phyloP scores from a whole-genome alignment of 2,888 invertebrate genomes.

The Troglohyphantes excavatus region DNA sequence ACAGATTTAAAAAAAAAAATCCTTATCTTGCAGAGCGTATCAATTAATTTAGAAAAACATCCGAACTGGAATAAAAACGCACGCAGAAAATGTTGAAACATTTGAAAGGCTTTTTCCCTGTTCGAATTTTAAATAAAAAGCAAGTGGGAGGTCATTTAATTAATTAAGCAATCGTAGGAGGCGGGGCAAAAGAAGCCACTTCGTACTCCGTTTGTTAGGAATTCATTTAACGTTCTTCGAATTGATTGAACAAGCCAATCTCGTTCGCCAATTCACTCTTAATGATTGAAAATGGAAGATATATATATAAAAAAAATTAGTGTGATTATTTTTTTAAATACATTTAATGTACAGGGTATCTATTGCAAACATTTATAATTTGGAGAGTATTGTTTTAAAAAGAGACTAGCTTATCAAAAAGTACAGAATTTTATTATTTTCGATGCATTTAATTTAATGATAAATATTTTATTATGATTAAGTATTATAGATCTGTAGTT shows the following conservation, averaged over 20 bases:
- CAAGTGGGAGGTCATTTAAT: conserved; percentile 29
- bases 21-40: neutral
- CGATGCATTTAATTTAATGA: too few species aligned
- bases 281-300: conserved; percentile 25
- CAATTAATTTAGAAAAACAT: conserved; percentile 18
- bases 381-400: too few species aligned
- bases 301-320: conserved; percentile 10
- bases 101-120: conserved; percentile 9
- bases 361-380: too few species aligned
- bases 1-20: neutral
- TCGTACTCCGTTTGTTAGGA: conserved; percentile 21
- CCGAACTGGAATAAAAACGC: neutral
- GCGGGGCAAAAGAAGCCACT: conserved; percentile 55
- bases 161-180: conserved; percentile 66
- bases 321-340: neutral
- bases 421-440: too few species aligned
- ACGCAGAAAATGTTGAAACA: conserved; percentile 25
- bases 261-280: neutral
- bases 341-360: too few species aligned
- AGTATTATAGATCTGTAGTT: too few species aligned
- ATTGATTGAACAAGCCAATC: conserved; percentile 25
- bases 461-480: too few species aligned
- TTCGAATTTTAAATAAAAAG: conserved; percentile 9
- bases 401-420: too few species aligned
- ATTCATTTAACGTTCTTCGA: conserved; percentile 53